Conservation (phyloP, 2,113 vertebrate genomes). For the Noturus placidus region DNA sequence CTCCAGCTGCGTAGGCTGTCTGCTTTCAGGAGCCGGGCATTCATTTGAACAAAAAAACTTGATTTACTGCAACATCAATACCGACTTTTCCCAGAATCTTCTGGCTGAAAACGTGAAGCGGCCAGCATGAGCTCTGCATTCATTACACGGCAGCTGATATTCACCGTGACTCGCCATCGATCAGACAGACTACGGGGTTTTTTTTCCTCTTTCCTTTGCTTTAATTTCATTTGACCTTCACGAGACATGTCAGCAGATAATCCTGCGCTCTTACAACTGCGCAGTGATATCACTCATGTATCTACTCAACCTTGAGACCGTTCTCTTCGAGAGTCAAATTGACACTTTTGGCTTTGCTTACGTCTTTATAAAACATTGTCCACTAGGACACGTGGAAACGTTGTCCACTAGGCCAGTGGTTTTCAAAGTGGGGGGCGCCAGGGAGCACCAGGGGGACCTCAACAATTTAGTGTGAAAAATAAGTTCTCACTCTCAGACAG, state of each 20-base stretch:
- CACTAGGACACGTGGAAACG: too few species aligned
- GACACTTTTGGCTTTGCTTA: neutral
- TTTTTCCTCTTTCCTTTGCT: slow-evolving; percentile 3
- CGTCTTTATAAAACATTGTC: too few species aligned
- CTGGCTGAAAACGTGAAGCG: slow-evolving; percentile 28
- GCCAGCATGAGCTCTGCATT: slow-evolving; percentile 17
- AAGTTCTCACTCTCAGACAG: too few species aligned
- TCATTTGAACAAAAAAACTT: slow-evolving; percentile 37
- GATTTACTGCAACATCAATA: slow-evolving; percentile 41
- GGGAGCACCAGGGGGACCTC: too few species aligned
- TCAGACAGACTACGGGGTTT: slow-evolving; percentile 32
- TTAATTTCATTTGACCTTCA: slow-evolving; percentile 36
- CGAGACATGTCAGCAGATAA: slow-evolving; percentile 3
- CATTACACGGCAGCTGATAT: slow-evolving; percentile 40
- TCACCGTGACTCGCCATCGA: slow-evolving; percentile 37
- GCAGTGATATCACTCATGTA: too few species aligned
- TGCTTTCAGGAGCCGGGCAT: slow-evolving; percentile 32
- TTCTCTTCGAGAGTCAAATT: neutral
- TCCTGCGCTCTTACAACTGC: neutral
- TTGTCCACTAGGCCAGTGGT: too few species aligned
- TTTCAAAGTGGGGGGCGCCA: too few species aligned
- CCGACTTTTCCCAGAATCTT: slow-evolving; percentile 29
- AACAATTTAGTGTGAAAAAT: too few species aligned
- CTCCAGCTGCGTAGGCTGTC: slow-evolving; percentile 1
- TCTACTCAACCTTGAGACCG: neutral